Evolutionary conservation across 2,888 invertebrate species (phyloP).

Genomic region (Tanytarsus gracilentus): DNA sequence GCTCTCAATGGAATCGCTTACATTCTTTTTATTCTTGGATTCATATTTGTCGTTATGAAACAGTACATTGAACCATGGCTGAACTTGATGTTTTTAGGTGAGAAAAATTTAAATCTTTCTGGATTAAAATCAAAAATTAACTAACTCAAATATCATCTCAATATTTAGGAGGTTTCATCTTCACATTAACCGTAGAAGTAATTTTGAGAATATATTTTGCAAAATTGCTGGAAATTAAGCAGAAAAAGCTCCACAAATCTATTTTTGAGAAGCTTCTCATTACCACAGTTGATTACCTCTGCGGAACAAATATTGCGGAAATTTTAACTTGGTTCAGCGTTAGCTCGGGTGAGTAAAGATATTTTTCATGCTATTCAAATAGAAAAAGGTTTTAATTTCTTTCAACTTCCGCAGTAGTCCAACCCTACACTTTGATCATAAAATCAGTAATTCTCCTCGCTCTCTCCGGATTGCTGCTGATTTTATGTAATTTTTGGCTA

Average conservation of each 20-base stretch:
- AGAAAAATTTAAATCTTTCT: no score
- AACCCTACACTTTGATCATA: constrained; percentile 20
- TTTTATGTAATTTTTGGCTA: constrained; percentile 7
- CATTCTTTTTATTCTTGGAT: constrained; percentile 28
- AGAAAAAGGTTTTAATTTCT: not conserved
- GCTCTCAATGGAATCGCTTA: constrained; percentile 8
- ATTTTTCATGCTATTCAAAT: no score
- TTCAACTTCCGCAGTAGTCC: constrained; percentile 3
- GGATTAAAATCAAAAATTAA: no score
- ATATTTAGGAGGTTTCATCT: constrained; percentile 2
- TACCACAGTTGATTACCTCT: constrained; percentile 20
- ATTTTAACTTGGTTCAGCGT: constrained; percentile 16
- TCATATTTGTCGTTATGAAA: constrained; percentile 25
- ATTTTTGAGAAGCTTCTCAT: constrained; percentile 15
- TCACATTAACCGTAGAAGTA: constrained; percentile 12
- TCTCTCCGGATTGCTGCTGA: not conserved
- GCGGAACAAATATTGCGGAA: constrained; percentile 12
- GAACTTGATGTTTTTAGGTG: constrained; percentile 1
- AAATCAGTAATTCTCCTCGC: not conserved
- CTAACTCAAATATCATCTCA: not conserved
- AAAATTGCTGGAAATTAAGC: constrained; percentile 16
- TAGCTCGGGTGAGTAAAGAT: no score
- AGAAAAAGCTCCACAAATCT: constrained; percentile 21
- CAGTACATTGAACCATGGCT: constrained; percentile 28
- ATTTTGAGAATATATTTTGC: constrained; percentile 21